These are phyloP conservation scores for Pseudotriccus pelzelni DNA, from an alignment of 2,797 vertebrate genomes.

Conservation along the genomic window DNA sequence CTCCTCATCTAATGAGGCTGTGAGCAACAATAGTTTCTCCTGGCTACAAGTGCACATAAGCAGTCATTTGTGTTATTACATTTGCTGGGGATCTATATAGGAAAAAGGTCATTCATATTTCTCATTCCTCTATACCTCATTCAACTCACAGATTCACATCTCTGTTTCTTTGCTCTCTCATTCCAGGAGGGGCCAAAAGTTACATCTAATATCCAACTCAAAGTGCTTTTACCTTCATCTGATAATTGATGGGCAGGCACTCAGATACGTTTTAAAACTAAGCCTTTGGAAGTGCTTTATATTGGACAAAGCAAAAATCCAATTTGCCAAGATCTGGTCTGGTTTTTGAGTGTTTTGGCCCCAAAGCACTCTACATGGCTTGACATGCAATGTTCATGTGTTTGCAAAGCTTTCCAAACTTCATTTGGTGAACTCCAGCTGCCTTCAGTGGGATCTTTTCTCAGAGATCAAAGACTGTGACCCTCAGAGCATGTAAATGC, in stretches of 20 bases:
- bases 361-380: neutral
- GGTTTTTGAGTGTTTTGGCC: neutral
- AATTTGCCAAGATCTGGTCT: neutral
- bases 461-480: slow-evolving; percentile 4
- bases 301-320: neutral
- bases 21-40: neutral
- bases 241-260: neutral
- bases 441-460: slow-evolving; percentile 9
- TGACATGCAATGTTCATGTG: neutral
- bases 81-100: neutral
- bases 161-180: neutral
- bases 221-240: neutral
- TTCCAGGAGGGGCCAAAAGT: neutral
- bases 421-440: slow-evolving; percentile 14
- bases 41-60: neutral
- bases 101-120: neutral
- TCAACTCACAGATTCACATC: neutral
- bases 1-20: neutral
- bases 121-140: neutral
- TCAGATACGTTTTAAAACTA: neutral
- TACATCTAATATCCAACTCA: neutral
- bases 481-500: neutral
- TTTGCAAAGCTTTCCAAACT: neutral
- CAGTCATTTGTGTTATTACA: neutral
- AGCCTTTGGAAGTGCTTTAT: neutral